Percentiles rank a stretch among this genome's conserved stretches.
phyloP scores from a whole-genome alignment of 53 echinoderm and acorn worm genomes.

The Holothuria leucospilota region DNA sequence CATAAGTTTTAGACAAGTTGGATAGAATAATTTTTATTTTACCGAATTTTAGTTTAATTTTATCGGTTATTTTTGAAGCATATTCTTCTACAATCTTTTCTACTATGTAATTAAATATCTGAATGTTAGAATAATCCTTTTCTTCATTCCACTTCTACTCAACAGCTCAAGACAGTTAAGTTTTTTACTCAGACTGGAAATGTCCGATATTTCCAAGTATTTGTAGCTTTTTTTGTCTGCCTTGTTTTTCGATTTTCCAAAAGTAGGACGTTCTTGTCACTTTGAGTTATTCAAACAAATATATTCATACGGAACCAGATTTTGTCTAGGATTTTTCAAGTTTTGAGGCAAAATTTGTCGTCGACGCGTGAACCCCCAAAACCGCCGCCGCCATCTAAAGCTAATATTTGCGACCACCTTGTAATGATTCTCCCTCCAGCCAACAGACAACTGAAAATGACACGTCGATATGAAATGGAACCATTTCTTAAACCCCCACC shows the following conservation, averaged over 20 bases:
- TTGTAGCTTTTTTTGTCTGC: too few relatives aligned
- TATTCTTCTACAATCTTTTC: too few relatives aligned
- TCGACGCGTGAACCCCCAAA: conserved; percentile 7
- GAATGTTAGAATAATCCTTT: too few relatives aligned
- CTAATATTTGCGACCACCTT: neutral
- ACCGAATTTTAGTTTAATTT: too few relatives aligned
- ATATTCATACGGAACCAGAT: conserved; percentile 17
- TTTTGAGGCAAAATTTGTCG: conserved; percentile 35
- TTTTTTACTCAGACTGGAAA: too few relatives aligned
- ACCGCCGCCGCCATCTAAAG: neutral
- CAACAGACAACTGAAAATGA: conserved; percentile 7
- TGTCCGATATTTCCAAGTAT: too few relatives aligned
- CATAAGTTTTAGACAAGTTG: too few relatives aligned
- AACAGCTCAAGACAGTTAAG: too few relatives aligned
- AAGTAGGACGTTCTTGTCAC: conserved; percentile 33
- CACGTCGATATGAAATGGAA: conserved; percentile 37
- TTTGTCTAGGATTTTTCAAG: conserved; percentile 29
- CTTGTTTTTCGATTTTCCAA: neutral
- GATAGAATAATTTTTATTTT: too few relatives aligned
- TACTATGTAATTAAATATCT: too few relatives aligned
- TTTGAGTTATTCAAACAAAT: conserved; percentile 24
- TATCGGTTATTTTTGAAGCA: too few relatives aligned
- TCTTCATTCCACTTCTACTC: too few relatives aligned
- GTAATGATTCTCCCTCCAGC: conserved; percentile 18
- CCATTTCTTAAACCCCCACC: conserved; percentile 30